These are phyloP conservation scores for Paralichthys olivaceus DNA, from an alignment of 2,113 vertebrate genomes.

Conservation along the genomic window DNA sequence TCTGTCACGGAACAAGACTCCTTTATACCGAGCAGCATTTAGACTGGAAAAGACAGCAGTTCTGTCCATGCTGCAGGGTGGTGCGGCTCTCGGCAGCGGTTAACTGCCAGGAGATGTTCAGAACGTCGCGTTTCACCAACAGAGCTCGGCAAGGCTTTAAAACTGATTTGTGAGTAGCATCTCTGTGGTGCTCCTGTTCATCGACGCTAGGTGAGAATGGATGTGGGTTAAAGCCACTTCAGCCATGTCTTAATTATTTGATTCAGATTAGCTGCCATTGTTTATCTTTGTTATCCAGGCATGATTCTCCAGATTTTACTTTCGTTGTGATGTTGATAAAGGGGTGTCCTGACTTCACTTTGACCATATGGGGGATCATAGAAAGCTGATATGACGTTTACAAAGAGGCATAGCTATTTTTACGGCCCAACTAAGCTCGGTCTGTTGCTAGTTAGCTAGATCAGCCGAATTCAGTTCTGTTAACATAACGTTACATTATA, in stretches of 20 bases:
- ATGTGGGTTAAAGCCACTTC: neutral
- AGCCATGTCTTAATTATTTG: neutral
- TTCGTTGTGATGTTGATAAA: too few species aligned
- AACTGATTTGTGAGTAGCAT: slow-evolving; percentile 37
- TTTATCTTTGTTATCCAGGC: neutral
- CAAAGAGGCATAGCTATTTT: too few species aligned
- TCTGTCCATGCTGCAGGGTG: neutral
- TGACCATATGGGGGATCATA: too few species aligned
- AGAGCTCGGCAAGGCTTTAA: slow-evolving; percentile 41
- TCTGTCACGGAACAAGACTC: slow-evolving; percentile 41
- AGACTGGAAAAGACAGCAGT: neutral
- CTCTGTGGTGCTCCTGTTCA: slow-evolving; percentile 13
- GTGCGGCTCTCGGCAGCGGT: neutral
- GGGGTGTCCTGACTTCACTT: too few species aligned
- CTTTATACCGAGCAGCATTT: neutral
- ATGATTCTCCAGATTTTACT: too few species aligned
- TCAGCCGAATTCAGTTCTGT: too few species aligned
- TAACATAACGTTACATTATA: too few species aligned
- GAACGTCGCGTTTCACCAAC: slow-evolving; percentile 24
- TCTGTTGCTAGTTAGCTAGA: too few species aligned
- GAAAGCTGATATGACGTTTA: too few species aligned
- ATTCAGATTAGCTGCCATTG: neutral
- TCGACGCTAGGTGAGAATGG: slow-evolving; percentile 58
- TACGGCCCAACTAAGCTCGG: too few species aligned
- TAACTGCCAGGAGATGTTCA: slow-evolving; percentile 33